Evolutionary conservation across 2,113 vertebrate species (phyloP).

Genomic region (Agelaius tricolor): DNA sequence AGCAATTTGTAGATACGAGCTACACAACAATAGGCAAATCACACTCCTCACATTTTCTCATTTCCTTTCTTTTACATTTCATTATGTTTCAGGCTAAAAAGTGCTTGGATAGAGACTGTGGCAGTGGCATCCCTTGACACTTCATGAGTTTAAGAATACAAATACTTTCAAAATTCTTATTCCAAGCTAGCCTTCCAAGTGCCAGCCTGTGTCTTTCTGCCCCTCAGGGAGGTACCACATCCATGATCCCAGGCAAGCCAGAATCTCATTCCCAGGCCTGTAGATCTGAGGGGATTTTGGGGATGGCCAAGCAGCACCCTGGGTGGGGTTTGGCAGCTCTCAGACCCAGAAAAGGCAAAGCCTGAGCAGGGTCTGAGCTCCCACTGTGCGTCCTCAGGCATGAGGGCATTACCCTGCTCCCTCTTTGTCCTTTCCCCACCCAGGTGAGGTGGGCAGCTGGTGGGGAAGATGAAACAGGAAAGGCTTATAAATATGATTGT

Average conservation of each 20-base stretch:
- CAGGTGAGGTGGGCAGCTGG: too few relatives aligned
- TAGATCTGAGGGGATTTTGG: not conserved
- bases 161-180: not conserved
- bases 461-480: too few relatives aligned
- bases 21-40: not conserved
- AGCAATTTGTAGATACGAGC: not conserved
- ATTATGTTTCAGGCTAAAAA: not conserved
- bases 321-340: not conserved
- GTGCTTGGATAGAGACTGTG: not conserved
- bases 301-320: not conserved
- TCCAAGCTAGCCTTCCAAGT: not conserved
- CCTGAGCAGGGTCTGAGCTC: not conserved
- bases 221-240: not conserved
- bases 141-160: not conserved
- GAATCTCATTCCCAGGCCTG: not conserved
- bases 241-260: too few relatives aligned
- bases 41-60: not conserved
- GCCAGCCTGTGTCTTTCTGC: not conserved
- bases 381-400: not conserved
- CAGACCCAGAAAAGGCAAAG: too few relatives aligned
- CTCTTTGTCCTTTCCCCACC: not conserved
- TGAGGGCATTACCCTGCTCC: too few relatives aligned
- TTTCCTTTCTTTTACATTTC: constrained; percentile 5
- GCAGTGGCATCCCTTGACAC: not conserved
- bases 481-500: too few relatives aligned